These are phyloP conservation scores for Otus scops DNA, from an alignment of 2,797 vertebrate genomes.

Conservation along the genomic window DNA sequence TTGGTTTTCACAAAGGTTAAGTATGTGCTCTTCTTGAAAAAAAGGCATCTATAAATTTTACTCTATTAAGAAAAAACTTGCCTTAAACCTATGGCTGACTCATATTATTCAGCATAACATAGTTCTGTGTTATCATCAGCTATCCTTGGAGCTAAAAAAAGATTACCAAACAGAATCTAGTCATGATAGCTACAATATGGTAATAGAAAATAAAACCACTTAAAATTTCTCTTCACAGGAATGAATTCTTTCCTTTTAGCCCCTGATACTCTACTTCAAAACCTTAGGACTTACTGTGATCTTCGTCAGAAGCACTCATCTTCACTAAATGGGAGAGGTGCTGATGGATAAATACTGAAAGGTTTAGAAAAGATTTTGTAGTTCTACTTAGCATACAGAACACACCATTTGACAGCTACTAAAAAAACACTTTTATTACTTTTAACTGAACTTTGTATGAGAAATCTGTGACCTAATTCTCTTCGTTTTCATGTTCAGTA, in stretches of 20 bases:
- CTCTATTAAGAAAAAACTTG: not conserved
- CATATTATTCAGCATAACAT: not conserved
- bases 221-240: not conserved
- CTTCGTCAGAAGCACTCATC: not conserved
- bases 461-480: not conserved
- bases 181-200: not conserved
- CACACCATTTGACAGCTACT: not conserved
- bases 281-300: fast-evolving
- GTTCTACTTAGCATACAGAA: not conserved
- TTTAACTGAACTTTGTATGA: not conserved
- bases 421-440: not conserved
- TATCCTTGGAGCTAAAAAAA: not conserved
- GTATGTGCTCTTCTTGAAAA: not conserved
- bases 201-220: not conserved
- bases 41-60: not conserved
- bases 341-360: not conserved
- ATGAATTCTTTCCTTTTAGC: not conserved
- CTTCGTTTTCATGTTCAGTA: conserved; percentile 24
- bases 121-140: not conserved
- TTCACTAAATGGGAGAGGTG: not conserved
- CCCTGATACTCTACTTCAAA: not conserved
- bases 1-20: not conserved
- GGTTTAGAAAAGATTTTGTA: not conserved
- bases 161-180: not conserved
- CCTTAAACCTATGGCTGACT: not conserved